Base-by-base conservation (phyloP, 1,140 invertebrate genomes). In the Drosophila nikananu region DNA sequence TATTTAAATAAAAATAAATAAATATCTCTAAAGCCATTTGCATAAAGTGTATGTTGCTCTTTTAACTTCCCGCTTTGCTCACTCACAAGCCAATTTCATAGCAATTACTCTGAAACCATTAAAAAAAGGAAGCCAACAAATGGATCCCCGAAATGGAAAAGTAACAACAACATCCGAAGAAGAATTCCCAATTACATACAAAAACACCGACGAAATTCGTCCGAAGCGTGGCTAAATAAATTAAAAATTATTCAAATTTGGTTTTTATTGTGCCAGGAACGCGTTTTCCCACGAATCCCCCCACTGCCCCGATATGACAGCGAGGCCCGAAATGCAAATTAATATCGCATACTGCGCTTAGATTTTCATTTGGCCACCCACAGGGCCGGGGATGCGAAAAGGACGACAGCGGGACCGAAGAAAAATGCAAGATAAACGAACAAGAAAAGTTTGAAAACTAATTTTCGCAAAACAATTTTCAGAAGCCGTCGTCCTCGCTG, bases 391-490 rank as follows among this genome's bases (percentile, higher is more conserved):
- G 25, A 54, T 60, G 10, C 19, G 67, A 35, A 70, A 49, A 39
- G 60, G 49, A 73, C 37, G 41, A 52, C 49, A 30, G 30, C 27
- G 49, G 63, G 73, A 55, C 66, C 58, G 37, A 52, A 58, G 32
- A 51, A 25, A 58, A 80, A 66, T 77, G 63, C 73, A 76, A 80
- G 55, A 62, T 42, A 78, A 78, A 78, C 74, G 62, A 66, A 78
- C 77, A 73, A 62, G 71, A 72, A 89, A 89, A 90, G 86, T 89
- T 89, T 70, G 62, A 90, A 89, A 90, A 91, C 86, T 90, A 90
- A 90, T 90, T 90, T 90, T 90, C 81, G 79, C 82, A 86, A 90
- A 90, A 90, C 86, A 90, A 90, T 89, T 90, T 90, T 80, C 81
- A 74, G 81, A 58, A 80, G 86, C 79, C 81, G 51, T 63, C 51